These are phyloP conservation scores for Tyrannus savana DNA, from an alignment of 2,113 vertebrate species.

Conservation along the genomic window DNA sequence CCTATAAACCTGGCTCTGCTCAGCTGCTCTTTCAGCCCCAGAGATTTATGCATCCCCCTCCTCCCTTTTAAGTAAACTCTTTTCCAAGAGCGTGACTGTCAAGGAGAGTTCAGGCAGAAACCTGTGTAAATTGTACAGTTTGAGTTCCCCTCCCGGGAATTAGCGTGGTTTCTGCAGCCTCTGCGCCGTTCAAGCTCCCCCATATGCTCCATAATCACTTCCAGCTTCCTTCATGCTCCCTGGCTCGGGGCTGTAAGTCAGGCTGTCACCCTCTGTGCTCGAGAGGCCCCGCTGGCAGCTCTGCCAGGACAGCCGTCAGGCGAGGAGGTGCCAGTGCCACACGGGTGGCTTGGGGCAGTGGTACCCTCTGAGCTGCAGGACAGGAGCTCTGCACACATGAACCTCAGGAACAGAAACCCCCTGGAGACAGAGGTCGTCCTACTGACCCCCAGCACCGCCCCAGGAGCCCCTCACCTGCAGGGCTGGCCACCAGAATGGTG, in stretches of 20 bases:
- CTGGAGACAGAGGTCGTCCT: not conserved
- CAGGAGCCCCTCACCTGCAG: not conserved
- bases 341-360: fast-evolving
- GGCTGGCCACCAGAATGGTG: not conserved
- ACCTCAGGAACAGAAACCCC: not conserved
- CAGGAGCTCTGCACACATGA: not conserved
- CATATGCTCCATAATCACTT: not conserved
- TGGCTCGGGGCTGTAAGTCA: not conserved
- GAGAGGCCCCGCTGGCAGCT: not conserved
- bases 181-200: not conserved
- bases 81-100: constrained; percentile 10
- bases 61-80: not conserved
- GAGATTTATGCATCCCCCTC: constrained; percentile 6
- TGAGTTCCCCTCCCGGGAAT: not conserved
- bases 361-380: not conserved
- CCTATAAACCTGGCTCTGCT: not conserved
- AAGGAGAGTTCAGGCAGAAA: constrained; percentile 32
- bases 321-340: not conserved
- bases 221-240: constrained; percentile 24
- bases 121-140: not conserved
- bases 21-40: not conserved
- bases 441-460: not conserved
- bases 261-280: not conserved
- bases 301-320: not conserved
- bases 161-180: constrained; percentile 16